Evolutionary conservation across 2,797 vertebrate species (phyloP), one percentile per base, ranked within the genome.

Genomic region (Sternarchorhynchus goeldii): DNA sequence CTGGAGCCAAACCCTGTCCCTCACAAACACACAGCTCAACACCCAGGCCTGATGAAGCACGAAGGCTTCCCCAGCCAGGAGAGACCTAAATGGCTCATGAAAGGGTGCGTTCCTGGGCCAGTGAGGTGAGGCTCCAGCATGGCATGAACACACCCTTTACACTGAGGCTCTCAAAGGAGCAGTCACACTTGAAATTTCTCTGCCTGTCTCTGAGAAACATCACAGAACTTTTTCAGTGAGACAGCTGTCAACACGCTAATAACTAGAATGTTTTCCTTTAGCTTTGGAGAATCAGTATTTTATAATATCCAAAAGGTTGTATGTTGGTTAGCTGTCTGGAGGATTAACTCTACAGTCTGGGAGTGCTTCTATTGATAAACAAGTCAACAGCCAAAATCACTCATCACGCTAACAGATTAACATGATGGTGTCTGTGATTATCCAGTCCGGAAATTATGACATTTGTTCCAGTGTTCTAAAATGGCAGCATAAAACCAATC

Each of bases 121-220:
- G 12, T 12, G 3, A 12, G 45, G 45, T 50, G 45, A 50, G 45
- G 45, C 45, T 50, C 68, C 62, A 58, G n/a, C 70, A 50, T 62
- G 55, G 31, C 56, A 2, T 21, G 32, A 73, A 73, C 29, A 74
- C 36, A 29, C 83, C 85, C 86, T 88, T 90, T 87, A 85, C 86
- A 89, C 60, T 58, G 63, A 66, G 84, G 64, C 80, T 67, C 34
- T 86, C 87, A 89, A 89, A 88, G 88, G 89, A 77, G 84, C 91
- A 86, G 82, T 82, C 79, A 83, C 65, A 84, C 83, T 58, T 73
- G 85, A 88, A 91, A 91, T 92, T 91, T 91, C 87, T 83, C 87
- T 66, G 74, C 83, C 81, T 79, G 86, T 88, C 88, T 89, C 83
- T 82, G 77, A 74, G 81, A 63, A 75, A 68, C 83, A 89, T 89